phyloP scores from a whole-genome alignment of 2,888 invertebrate species.

The Diplolepis rosae region DNA sequence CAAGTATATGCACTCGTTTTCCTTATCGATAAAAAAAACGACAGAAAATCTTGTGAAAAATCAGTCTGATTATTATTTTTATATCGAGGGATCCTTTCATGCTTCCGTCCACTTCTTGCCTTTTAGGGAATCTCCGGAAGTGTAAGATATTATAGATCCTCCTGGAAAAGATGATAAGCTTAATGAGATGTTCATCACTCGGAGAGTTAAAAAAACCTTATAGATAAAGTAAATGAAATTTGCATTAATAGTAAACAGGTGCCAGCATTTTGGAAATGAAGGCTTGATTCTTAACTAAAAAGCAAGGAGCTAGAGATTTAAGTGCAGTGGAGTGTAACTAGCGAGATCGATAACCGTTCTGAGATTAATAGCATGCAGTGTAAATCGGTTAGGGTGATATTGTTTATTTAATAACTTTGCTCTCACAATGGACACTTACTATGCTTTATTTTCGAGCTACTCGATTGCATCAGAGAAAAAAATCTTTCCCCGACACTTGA shows the following conservation, averaged over 20 bases:
- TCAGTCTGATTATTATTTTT: too few relatives aligned
- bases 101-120: too few relatives aligned
- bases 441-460: slow-evolving; percentile 42
- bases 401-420: slow-evolving; percentile 38
- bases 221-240: too few relatives aligned
- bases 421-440: slow-evolving; percentile 42
- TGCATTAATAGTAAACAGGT: too few relatives aligned
- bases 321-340: neutral
- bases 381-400: slow-evolving; percentile 2
- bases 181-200: too few relatives aligned
- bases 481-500: slow-evolving; percentile 50
- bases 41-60: too few relatives aligned
- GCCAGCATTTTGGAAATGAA: neutral
- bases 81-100: too few relatives aligned
- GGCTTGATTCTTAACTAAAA: neutral
- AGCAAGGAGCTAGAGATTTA: neutral
- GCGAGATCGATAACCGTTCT: slow-evolving; percentile 6
- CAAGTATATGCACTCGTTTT: neutral
- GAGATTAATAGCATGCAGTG: neutral
- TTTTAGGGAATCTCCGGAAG: too few relatives aligned
- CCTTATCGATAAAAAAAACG: slow-evolving; percentile 35
- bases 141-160: too few relatives aligned
- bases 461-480: slow-evolving; percentile 37
- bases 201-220: too few relatives aligned
- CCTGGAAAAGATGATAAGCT: too few relatives aligned